Evolutionary conservation across 2,888 invertebrate species (phyloP), one percentile per base, ranked within the genome.

Genomic region (Acrobasis consociella): DNA sequence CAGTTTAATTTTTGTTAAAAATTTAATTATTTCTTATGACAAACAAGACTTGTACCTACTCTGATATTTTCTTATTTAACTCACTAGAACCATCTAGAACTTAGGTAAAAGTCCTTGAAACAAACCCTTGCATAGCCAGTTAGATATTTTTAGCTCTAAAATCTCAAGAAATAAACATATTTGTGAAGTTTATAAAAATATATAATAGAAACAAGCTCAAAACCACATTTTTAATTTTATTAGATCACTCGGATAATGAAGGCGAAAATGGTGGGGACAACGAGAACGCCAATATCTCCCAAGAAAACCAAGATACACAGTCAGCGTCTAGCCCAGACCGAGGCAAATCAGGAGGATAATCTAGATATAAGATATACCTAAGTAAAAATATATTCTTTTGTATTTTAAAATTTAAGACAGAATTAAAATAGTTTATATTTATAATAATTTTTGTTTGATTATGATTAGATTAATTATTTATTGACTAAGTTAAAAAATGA

Each of bases 231-330:
- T 49, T 16, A 15, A 38, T 42, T 46, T 62, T 55, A 52, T 42
- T 77, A 63, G 91, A 91, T 63, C 85, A 87, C 80, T 92, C 92
- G 9, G 92, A 92, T 66, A 92, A 91, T 77, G 92, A 92, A 78
- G 92, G 87, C 10, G 92, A 92, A 7, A 89, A 86, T 70, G 87
- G 85, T 64, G 89, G 81, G 7, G 91, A 90, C 59, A 83, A 82
- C 73, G 91, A 92, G 9, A 87, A 86, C 71, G 80, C 85, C 46
- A 91, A 87, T 70, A 89, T 79, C 70, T 89, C 90, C 7, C 91
- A 90, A 71, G 91, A 92, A 69, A 86, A 76, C 56, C 89, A 79
- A 64, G 91, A 91, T 16, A 75, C 74, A n/a, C 80, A 82, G 61
- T 72, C 75, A 65, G 74, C 82, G 1, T 86, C 86, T 9, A 92